A percentile compares a stretch with the other conserved stretches of the same genome.
These are phyloP conservation scores for Acestrorhynchus altus DNA, from an alignment of 2,797 vertebrate genomes.

Conservation along the genomic window DNA sequence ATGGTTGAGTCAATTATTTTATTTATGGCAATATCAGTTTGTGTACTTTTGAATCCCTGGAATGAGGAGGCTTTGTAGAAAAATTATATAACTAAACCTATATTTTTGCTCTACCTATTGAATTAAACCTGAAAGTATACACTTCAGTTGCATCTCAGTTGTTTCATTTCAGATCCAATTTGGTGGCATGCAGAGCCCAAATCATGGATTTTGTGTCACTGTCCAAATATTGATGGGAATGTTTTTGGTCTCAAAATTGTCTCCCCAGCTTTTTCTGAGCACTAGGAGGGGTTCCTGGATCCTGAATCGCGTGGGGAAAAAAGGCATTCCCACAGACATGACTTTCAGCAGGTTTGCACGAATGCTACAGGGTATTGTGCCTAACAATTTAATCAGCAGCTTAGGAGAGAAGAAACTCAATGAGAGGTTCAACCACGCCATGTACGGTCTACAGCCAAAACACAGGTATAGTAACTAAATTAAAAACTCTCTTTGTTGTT, in stretches of 20 bases:
- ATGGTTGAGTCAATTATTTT: too few species aligned
- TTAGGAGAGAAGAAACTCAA: constrained; percentile 14
- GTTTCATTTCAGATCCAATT: too few species aligned
- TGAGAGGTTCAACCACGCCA: constrained; percentile 30
- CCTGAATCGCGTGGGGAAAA: constrained; percentile 72
- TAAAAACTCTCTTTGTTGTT: background rate
- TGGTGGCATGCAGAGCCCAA: too few species aligned
- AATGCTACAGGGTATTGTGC: background rate
- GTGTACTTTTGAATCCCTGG: too few species aligned
- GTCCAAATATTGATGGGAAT: too few species aligned
- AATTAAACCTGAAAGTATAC: too few species aligned
- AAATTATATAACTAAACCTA: too few species aligned
- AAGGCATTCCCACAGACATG: constrained; percentile 75
- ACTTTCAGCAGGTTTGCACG: background rate
- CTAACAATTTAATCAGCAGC: background rate
- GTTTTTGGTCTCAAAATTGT: background rate
- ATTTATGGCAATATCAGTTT: too few species aligned
- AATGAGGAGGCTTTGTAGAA: too few species aligned
- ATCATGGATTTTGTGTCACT: too few species aligned
- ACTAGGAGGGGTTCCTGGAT: constrained; percentile 82
- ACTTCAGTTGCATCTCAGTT: too few species aligned
- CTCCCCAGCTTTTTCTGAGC: constrained; percentile 79
- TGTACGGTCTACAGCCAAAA: constrained; percentile 42
- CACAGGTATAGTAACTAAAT: constrained; percentile 35
- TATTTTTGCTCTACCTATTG: too few species aligned